Evolutionary conservation across 1,140 invertebrate species (phyloP), one percentile per base, ranked within the genome.

Genomic region (Diabrotica undecimpunctata): DNA sequence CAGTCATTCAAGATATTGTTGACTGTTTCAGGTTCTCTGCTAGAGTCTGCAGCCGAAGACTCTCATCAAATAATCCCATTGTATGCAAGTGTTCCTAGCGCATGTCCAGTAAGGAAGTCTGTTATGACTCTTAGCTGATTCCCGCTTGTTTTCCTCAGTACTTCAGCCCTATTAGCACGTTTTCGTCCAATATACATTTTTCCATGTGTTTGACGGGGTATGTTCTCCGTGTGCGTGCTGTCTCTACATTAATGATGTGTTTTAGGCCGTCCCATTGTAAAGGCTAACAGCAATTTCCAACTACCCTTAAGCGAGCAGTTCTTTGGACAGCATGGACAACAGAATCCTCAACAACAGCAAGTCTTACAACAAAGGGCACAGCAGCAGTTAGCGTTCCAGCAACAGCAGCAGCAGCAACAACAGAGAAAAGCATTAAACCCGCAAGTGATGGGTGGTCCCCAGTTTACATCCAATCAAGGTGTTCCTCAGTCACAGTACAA

Each of bases 181-280:
- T 1, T 25, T 4, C 25, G 25, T 4, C 25, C 25, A 25, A 25
- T 25, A 25, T 25, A 25, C 4, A 25, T 25, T 25, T 25, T 25
- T 1, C 4, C 25, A 25, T 25, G n/a, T n/a, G n/a, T n/a, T n/a
- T n/a, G n/a, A n/a, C n/a, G 25, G 25, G 25, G 25, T 25, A 25
- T 25, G 25, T 25, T 25, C 1, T 25, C 25, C 1, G 1, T 2
- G 25, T 25, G 25, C 4, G 25, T 25, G 25, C 25, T 25, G 25
- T 25, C 25, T 25, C 25, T 2, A 25, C 25, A 25, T 25, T 25
- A 25, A 2, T 25, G 25, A 25, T 25, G 25, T 25, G 25, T 51
- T 76, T 62, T 64, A 80, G 84, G 83, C 67, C 83, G 84, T 71
- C 82, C 84, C 37, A 85, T 85, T 65, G 83, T 85, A 0, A 85